Conservation (phyloP, 1,140 invertebrate genomes). For the Palaemon carinicauda region DNA sequence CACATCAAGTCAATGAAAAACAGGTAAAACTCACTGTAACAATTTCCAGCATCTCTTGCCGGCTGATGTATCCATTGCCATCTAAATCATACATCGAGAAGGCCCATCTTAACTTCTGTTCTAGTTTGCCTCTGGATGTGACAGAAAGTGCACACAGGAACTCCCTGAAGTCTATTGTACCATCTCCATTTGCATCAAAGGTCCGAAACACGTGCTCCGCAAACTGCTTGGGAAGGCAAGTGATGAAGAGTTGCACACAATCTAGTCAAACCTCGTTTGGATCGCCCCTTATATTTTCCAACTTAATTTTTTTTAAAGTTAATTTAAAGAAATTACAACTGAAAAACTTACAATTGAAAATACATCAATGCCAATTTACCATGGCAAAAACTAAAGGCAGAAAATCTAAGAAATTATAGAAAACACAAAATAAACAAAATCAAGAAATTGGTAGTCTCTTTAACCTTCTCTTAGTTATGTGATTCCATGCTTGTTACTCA, state of each 20-base stretch:
- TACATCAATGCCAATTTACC: not conserved
- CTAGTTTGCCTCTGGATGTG: conserved; percentile 94
- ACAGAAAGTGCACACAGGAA: conserved; percentile 95
- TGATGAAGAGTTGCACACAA: conserved; percentile 54
- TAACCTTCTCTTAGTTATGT: not conserved
- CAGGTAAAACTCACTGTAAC: conserved; percentile 78
- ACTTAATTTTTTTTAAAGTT: not conserved
- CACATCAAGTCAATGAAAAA: no score
- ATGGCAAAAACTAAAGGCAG: not conserved
- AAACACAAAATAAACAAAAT: not conserved
- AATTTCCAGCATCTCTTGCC: conserved; percentile 96
- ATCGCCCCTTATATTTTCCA: not conserved
- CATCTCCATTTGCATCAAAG: conserved; percentile 97
- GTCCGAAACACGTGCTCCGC: conserved; percentile 98
- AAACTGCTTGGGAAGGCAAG: conserved; percentile 72
- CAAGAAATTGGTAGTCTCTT: not conserved
- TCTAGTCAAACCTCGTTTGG: conserved; percentile 51
- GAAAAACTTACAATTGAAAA: no score
- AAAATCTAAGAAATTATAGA: not conserved
- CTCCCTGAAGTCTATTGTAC: conserved; percentile 96
- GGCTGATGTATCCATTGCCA: conserved; percentile 92
- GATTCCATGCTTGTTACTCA: conserved; percentile 28
- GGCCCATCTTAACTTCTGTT: conserved; percentile 97
- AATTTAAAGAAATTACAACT: not conserved
- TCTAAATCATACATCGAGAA: conserved; percentile 97